Conservation (phyloP, 2,113 vertebrate genomes). For the Hemicordylus capensis region DNA sequence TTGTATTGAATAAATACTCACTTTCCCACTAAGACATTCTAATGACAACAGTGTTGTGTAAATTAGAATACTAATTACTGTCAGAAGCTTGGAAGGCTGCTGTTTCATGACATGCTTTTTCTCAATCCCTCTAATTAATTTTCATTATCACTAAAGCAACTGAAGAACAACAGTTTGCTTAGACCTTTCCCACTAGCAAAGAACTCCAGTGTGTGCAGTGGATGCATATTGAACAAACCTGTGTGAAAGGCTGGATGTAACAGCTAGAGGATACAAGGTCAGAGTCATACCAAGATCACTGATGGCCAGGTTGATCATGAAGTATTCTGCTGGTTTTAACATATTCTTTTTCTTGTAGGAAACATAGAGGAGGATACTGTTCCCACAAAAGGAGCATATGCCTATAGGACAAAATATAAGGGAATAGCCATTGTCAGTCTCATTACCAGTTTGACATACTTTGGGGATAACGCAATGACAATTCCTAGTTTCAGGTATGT, state of each 20-base stretch:
- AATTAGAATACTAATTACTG: not conserved
- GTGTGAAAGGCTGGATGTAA: conserved; percentile 82
- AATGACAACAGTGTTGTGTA: not conserved
- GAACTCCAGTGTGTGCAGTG: not conserved
- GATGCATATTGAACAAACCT: conserved; percentile 68
- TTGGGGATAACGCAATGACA: not conserved
- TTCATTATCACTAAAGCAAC: not conserved
- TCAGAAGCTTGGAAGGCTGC: not conserved
- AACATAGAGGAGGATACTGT: conserved; percentile 76
- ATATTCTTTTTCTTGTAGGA: conserved; percentile 80
- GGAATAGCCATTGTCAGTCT: not conserved
- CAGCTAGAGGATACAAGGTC: conserved; percentile 81
- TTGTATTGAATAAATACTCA: not conserved
- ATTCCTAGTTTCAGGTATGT: not conserved
- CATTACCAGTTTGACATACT: not conserved
- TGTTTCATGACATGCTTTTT: not conserved
- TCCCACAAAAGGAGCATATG: conserved; percentile 79
- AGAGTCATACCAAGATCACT: conserved; percentile 84
- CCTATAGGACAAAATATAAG: conserved; percentile 60
- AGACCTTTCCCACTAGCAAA: not conserved
- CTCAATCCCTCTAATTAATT: not conserved
- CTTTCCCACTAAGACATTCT: not conserved
- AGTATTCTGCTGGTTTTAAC: conserved; percentile 82
- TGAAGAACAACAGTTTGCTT: not conserved
- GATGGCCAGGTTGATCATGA: conserved; percentile 82